A percentile compares a stretch with the other conserved stretches of the same genome.
Evolutionary conservation across 2,797 vertebrate genomes (phyloP).

Genomic region (Alca torda): DNA sequence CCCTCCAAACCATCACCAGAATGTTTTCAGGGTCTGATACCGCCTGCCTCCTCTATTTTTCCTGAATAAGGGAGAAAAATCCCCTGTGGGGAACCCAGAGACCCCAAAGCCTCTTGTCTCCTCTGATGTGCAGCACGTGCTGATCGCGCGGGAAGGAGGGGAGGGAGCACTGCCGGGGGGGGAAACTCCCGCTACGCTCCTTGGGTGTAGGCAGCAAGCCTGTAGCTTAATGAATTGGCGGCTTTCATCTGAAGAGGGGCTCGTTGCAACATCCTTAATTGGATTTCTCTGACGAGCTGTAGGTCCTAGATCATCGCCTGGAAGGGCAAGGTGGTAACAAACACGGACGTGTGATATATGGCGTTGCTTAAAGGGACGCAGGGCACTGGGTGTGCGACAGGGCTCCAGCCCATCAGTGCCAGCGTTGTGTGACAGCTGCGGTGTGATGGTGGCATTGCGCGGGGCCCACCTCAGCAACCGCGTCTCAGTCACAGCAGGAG

Average conservation of each 20-base stretch:
- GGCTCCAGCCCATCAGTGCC: neutral
- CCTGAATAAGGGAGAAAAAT: neutral
- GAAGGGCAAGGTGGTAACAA: neutral
- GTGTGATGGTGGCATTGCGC: accelerated
- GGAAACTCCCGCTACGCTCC: accelerated
- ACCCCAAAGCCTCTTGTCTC: neutral
- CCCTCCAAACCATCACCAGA: neutral
- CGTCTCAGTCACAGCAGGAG: neutral
- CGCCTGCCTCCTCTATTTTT: neutral
- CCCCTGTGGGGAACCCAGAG: neutral
- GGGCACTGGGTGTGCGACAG: neutral
- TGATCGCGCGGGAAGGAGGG: accelerated
- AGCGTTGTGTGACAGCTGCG: neutral
- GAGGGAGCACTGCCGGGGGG: neutral
- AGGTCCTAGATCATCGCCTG: neutral
- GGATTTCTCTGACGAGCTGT: neutral
- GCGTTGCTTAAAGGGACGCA: neutral
- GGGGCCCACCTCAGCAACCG: neutral
- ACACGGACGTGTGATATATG: neutral
- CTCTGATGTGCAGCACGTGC: neutral
- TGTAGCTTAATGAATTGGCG: neutral
- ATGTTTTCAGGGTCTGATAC: neutral
- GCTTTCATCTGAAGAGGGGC: neutral
- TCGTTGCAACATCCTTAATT: neutral
- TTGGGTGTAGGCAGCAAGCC: neutral